Conservation (phyloP, 2,113 vertebrate genomes). For the Oreochromis aureus region DNA sequence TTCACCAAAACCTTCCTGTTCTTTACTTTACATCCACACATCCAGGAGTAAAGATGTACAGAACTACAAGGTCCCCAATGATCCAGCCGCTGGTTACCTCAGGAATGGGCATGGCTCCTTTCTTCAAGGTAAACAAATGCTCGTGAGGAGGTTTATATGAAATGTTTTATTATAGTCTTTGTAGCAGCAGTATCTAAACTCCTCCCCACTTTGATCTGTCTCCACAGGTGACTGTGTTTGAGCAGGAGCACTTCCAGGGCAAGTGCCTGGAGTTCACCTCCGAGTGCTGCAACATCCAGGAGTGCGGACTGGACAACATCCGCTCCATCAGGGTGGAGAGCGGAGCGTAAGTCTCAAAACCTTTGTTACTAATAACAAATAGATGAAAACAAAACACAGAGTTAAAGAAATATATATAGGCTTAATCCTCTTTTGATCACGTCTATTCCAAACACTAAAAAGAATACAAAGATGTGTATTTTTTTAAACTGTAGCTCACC, state of each 20-base stretch:
- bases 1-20: background rate
- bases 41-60: constrained; percentile 71
- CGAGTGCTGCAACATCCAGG: constrained; percentile 77
- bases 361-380: background rate
- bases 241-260: constrained; percentile 81
- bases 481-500: background rate
- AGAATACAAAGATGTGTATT: background rate
- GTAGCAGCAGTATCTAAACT: background rate
- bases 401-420: background rate
- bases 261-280: constrained; percentile 77
- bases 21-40: background rate
- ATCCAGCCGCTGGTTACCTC: constrained; percentile 72
- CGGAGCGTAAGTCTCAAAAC: constrained; percentile 68
- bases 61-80: constrained; percentile 69
- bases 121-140: constrained; percentile 70
- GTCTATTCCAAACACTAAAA: background rate
- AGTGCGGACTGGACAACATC: constrained; percentile 78
- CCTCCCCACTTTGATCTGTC: background rate
- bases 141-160: background rate
- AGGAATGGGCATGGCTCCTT: constrained; percentile 75
- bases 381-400: background rate
- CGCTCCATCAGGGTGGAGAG: constrained; percentile 79
- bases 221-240: constrained; percentile 77
- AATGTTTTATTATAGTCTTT: background rate
- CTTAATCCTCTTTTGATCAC: background rate